Percentiles rank a stretch among this genome's conserved stretches.
Evolutionary conservation across 2,888 invertebrate species (phyloP).

Genomic region (Plebejus anna): DNA sequence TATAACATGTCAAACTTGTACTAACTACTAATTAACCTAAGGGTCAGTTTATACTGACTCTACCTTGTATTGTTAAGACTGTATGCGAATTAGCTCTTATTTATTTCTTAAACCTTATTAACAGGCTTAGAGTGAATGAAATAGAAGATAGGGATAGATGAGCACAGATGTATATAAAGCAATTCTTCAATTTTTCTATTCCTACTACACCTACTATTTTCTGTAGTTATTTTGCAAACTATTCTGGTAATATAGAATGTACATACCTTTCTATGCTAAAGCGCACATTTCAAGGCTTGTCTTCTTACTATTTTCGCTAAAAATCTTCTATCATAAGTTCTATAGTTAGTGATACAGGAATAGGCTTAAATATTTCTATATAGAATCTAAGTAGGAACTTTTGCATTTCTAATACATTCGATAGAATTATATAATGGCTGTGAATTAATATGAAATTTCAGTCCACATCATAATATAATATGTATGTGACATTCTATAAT

Average conservation of each 20-base stretch:
- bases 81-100: not conserved
- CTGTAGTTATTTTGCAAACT: not conserved
- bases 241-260: not conserved
- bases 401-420: slow-evolving; percentile 1
- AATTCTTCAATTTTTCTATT: not conserved
- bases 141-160: not conserved
- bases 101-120: slow-evolving; percentile 7
- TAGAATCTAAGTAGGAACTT: slow-evolving; percentile 1
- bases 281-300: not conserved
- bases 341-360: slow-evolving; percentile 14
- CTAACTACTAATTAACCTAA: slow-evolving; percentile 47
- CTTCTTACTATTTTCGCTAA: not conserved
- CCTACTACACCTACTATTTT: not conserved
- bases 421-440: slow-evolving; percentile 70
- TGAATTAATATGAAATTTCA: slow-evolving; percentile 59
- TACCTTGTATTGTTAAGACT: not conserved
- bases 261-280: not conserved
- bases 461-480: slow-evolving; percentile 5
- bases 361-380: not conserved
- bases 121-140: not conserved
- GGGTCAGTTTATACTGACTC: not conserved
- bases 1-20: slow-evolving; percentile 48
- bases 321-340: not conserved
- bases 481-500: slow-evolving; percentile 45
- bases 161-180: not conserved